phyloP scores from a whole-genome alignment of 2,113 vertebrate species.

The Fukomys damarensis region DNA sequence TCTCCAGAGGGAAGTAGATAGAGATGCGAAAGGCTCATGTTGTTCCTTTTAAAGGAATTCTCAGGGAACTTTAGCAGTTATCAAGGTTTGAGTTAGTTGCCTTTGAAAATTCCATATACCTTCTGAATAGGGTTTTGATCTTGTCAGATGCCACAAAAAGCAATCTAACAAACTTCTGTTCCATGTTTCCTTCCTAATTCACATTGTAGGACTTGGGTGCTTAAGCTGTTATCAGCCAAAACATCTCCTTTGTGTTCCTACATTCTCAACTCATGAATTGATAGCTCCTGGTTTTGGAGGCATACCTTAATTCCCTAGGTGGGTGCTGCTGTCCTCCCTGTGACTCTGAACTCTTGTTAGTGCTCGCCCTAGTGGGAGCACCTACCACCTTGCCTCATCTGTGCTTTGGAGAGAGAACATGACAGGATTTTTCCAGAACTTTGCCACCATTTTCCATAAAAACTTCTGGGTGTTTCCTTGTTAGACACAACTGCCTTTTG shows the following conservation, averaged over 20 bases:
- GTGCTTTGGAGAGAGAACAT: background rate
- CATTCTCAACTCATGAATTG: background rate
- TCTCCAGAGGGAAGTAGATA: conserved; percentile 60
- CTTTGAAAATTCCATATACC: background rate
- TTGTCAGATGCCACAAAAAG: background rate
- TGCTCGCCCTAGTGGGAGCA: background rate
- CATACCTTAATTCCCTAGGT: background rate
- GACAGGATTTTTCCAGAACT: conserved; percentile 35
- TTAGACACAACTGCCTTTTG: conserved; percentile 26
- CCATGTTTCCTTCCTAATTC: background rate
- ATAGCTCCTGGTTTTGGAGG: background rate
- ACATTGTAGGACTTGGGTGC: no score
- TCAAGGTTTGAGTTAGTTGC: background rate
- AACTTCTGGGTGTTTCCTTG: background rate
- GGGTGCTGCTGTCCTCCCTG: background rate
- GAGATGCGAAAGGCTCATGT: background rate
- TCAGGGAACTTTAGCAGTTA: background rate
- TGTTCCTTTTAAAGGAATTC: conserved; percentile 47
- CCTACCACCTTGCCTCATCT: background rate
- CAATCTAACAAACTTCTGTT: background rate
- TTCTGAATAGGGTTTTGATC: background rate
- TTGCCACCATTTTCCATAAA: conserved; percentile 5
- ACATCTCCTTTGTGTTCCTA: background rate
- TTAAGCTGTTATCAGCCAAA: background rate
- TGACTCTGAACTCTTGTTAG: conserved; percentile 11